Base-by-base conservation (phyloP, 35 echinoderm and acorn worm species). In the Apostichopus japonicus region DNA sequence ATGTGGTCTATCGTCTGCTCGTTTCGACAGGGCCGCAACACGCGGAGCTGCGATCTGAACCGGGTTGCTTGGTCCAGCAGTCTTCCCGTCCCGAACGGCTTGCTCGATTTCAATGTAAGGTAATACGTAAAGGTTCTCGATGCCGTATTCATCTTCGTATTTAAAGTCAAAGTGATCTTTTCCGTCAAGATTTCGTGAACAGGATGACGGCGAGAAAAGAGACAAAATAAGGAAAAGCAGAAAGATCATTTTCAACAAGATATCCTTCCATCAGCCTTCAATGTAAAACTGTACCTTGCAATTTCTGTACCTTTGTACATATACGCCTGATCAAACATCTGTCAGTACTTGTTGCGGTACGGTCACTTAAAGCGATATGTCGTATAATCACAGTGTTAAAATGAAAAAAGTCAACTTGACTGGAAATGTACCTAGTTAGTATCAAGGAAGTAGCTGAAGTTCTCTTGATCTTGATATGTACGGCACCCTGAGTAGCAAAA, bases 71-170 rank as follows among this genome's bases (percentile, higher is more conserved):
- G 27, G 67, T 52, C 24, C 23, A 72, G 13, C 1, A 19, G 13
- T 14, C 4, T 73, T 19, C 2, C 14, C 65, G 13, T 56, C 61
- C 9, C 56, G 2, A 1, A n/a, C 5, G 7, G 25, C 63, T 16
- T 67, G 5, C 56, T 53, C 25, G 44, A 13, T 16, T 62, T 89
- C 86, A n/a, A 89, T 89, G 62, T 89, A 89, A 17, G 86, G 86
- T 5, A 89, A 63, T 21, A 89, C 67, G 67, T 89, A 89, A 10
- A 89, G 61, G 6, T 89, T 89, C 51, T 89, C 86, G 22, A 89
- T 89, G 10, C 86, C 86, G 6, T 33, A 51, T 89, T 89, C 86
- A 54, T 21, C 62, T 72, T 59, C 22, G 53, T 89, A 89, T 55
- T 89, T 72, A 4, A 65, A 10, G 25, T 89, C 61, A 54, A 89